Base-by-base conservation (phyloP, 2,888 invertebrate genomes). In the Oxycera nigricornis region DNA sequence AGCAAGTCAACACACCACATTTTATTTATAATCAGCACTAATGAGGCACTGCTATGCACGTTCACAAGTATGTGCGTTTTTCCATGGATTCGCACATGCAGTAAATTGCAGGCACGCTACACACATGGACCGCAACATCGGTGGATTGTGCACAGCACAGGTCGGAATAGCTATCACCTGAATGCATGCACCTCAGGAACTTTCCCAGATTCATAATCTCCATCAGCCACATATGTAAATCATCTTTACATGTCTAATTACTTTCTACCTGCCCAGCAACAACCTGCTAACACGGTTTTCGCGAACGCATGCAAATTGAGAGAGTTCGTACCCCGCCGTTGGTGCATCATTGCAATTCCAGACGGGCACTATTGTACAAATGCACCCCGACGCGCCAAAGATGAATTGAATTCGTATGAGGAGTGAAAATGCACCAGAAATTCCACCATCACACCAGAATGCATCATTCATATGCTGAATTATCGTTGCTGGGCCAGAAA, bases 11-110 rank as follows among this genome's bases (percentile, higher is more conserved):
- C 72, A 72, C 46, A 46, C n/a, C 31, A 67, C 41, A 57, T 31
- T 72, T 72, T 59, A 72, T 72, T 72, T 72, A 72, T 72, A 52
- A 24, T 22, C 57, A 59, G 11, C 57, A 39, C 72, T 72, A 72
- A 72, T 72, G 72, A 72, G 72, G 72, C 72, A 20, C 22, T 52
- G 59, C 72, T 35, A 35, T 31, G 62, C 67, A 61, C 61, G 61
- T 28, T 9, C 1, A 61, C 61, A 24, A 55, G 11, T 22, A 55
- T 55, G 55, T 9, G 59, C 20, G n/a, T 55, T 24, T 55, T 22
- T 55, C 24, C 28, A 17, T 30, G 30, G 28, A 14, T 6, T 17
- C 20, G 35, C 30, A 20, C 9, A 2, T 17, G 28, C 31, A 26
- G 62, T 17, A 62, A 30, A 35, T 62, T 30, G 62, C 62, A 62